phyloP scores from a whole-genome alignment of 2,888 invertebrate genomes.

The Ophraella communa region DNA sequence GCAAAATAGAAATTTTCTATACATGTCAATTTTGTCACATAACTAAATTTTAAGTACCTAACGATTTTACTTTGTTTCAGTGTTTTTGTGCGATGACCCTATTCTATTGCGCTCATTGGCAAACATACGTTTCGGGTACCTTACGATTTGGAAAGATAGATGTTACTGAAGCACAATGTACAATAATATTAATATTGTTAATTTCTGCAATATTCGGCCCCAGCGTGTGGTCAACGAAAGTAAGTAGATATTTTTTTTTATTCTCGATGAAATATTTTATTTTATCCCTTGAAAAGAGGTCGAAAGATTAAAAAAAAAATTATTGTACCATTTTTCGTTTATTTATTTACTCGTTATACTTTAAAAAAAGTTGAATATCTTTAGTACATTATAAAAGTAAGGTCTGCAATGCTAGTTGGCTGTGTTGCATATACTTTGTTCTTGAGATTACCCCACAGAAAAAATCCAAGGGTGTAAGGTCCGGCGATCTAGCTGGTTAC shows the following conservation, averaged over 20 bases:
- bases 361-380: neutral
- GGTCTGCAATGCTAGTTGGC: no score
- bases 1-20: no score
- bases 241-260: slow-evolving; percentile 52
- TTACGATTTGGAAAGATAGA: slow-evolving; percentile 90
- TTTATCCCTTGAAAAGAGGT: neutral
- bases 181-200: slow-evolving; percentile 87
- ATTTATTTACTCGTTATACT: neutral
- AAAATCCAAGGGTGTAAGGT: no score
- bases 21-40: no score
- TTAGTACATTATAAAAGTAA: neutral
- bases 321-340: neutral
- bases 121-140: slow-evolving; percentile 97
- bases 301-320: neutral
- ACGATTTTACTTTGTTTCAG: slow-evolving; percentile 68
- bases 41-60: no score
- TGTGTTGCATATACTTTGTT: no score
- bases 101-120: slow-evolving; percentile 99
- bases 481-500: no score
- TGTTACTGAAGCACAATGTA: slow-evolving; percentile 97
- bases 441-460: no score
- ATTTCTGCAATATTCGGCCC: slow-evolving; percentile 88
- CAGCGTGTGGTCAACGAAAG: slow-evolving; percentile 83
- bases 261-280: slow-evolving; percentile 3
- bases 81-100: slow-evolving; percentile 93